These are phyloP conservation scores for Labia minor DNA, from an alignment of 2,888 invertebrate species.

Conservation along the genomic window DNA sequence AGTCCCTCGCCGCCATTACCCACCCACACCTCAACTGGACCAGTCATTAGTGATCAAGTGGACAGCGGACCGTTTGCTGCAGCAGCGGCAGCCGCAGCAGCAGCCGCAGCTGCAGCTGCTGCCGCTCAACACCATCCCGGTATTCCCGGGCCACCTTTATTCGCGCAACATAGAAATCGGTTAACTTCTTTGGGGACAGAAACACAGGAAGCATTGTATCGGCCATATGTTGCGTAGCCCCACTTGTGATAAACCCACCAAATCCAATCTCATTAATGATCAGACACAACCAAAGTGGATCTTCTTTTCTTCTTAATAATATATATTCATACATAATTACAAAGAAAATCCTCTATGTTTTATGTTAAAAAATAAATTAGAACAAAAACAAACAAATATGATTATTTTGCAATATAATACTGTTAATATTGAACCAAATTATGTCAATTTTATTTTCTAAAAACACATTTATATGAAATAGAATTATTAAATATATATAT, in stretches of 20 bases:
- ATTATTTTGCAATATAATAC: no score
- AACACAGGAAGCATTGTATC: constrained; percentile 37
- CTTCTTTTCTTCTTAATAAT: no score
- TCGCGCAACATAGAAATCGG: not conserved
- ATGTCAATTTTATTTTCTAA: no score
- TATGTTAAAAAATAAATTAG: no score
- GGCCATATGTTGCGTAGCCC: constrained; percentile 40
- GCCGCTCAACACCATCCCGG: not conserved
- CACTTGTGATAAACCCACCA: not conserved
- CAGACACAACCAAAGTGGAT: no score
- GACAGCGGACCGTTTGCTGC: constrained; percentile 16
- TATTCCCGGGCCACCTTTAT: not conserved
- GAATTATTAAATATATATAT: no score
- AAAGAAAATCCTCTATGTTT: no score
- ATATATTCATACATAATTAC: no score
- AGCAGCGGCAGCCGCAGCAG: constrained; percentile 19
- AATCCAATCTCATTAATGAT: not conserved
- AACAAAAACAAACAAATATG: no score
- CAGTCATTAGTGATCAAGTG: not conserved
- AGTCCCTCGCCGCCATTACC: not conserved
- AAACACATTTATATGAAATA: no score
- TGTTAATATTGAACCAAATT: no score
- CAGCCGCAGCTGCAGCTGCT: constrained; percentile 14
- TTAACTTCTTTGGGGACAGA: not conserved
- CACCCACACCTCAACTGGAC: not conserved